Conservation (phyloP, 2,888 invertebrate species). For the Matsumyia berberina region DNA sequence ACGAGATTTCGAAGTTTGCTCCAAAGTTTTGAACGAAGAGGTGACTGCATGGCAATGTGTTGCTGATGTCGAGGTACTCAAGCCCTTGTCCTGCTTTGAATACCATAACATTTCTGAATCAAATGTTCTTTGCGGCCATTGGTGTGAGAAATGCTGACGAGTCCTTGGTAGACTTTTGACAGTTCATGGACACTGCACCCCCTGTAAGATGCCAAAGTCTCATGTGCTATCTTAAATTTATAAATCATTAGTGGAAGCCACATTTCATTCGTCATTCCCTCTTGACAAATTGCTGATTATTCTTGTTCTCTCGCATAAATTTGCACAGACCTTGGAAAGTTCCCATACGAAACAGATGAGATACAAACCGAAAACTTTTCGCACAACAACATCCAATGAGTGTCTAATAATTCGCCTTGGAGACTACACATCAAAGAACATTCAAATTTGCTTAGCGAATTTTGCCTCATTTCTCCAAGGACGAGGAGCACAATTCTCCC, state of each 20-base stretch:
- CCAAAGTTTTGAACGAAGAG: too few species aligned
- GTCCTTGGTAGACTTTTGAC: too few species aligned
- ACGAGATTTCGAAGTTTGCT: too few species aligned
- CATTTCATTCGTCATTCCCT: slow-evolving; percentile 13
- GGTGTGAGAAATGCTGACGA: too few species aligned
- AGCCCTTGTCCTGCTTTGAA: too few species aligned
- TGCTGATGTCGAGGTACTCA: too few species aligned
- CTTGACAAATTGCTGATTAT: not conserved
- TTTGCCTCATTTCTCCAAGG: slow-evolving; percentile 14
- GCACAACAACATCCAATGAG: not conserved
- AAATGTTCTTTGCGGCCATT: too few species aligned
- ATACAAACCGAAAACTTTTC: not conserved
- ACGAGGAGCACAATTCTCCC: not conserved
- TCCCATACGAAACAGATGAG: slow-evolving; percentile 1
- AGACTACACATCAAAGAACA: slow-evolving; percentile 11
- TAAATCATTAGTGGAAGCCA: not conserved
- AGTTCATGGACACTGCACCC: too few species aligned
- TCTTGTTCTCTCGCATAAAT: not conserved
- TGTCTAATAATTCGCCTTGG: not conserved
- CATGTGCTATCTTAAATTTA: too few species aligned
- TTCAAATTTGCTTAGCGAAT: slow-evolving; percentile 24
- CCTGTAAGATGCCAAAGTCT: too few species aligned
- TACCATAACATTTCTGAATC: too few species aligned
- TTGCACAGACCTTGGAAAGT: slow-evolving; percentile 10
- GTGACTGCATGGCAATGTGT: too few species aligned